Evolutionary conservation across 2,797 vertebrate species (phyloP), one percentile per base, ranked within the genome.

Genomic region (Mallotus villosus): DNA sequence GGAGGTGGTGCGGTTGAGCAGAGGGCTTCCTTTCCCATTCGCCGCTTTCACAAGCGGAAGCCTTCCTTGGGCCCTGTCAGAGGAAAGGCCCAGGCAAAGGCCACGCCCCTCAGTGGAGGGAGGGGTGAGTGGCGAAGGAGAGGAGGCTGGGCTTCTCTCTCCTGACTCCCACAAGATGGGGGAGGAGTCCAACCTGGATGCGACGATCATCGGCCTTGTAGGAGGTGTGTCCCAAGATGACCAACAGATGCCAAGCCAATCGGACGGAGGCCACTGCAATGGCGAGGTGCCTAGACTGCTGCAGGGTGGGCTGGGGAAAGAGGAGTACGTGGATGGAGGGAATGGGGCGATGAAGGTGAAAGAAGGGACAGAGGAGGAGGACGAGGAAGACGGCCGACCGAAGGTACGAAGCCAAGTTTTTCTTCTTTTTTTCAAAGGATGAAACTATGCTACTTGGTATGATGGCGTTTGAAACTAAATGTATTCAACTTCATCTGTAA

Each of bases 21-120:
- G 83, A 94, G 94, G 8, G 88, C 93, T 0, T 84, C 95, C 24
- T 97, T 96, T 73, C 96, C 96, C 0, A 92, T 95, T 64, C 93
- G 96, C 0, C 96, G 96, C 34, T 94, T 98, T 71, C 96, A 98
- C 81, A 99, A 99, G 78, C 95, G 97, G 7, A 99, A 98, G 68
- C 95, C 94, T 75, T 90, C 94, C 1, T 63, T 88, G 6, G 74
- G 82, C 25, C 25, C 89, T 95, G 0, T 94, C 96, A 25, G 88
- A 91, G 5, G 97, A 98, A 19, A 91, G 94, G 63, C 91, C 94
- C 63, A 88, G 96, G 1, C 96, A 95, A 83, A 95, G 95, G 70
- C 88, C 95, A 21, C 93, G 95, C 0, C 87, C 94, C n/a, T 57
- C 95, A 4, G 77, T 90, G 29, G 91, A 93, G 27, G 82, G 91